Conservation (phyloP, 2,797 vertebrate genomes). For the Gallinago solitaria region DNA sequence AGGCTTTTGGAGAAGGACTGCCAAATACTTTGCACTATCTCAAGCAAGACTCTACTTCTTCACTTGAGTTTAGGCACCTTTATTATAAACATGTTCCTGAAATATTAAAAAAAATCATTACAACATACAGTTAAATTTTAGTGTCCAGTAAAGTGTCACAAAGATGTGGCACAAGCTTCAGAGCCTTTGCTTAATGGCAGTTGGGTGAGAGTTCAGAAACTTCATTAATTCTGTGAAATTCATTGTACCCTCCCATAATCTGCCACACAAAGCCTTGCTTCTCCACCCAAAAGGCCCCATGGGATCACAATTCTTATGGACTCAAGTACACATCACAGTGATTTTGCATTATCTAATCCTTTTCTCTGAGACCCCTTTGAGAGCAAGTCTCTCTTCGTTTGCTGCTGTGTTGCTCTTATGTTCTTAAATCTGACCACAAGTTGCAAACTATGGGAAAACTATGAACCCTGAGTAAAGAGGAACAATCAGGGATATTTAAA, state of each 20-base stretch:
- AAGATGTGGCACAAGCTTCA: not conserved
- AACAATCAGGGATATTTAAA: not conserved
- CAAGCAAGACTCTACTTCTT: not conserved
- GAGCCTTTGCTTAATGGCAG: not conserved
- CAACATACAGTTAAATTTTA: not conserved
- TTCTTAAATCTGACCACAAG: not conserved
- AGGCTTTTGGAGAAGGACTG: not conserved
- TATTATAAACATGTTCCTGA: not conserved
- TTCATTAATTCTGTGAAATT: not conserved
- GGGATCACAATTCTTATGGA: not conserved
- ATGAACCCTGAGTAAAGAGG: not conserved
- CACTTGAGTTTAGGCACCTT: not conserved
- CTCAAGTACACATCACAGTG: not conserved
- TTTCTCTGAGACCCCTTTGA: not conserved
- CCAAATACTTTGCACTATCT: not conserved
- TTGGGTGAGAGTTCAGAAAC: not conserved
- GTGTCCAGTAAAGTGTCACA: not conserved
- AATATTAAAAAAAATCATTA: accelerated
- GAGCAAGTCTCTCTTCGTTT: not conserved
- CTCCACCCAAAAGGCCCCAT: not conserved
- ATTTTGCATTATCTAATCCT: not conserved
- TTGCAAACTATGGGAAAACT: not conserved
- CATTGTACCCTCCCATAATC: not conserved
- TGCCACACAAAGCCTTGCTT: not conserved
- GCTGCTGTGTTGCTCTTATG: not conserved